Percentiles rank a stretch among this genome's conserved stretches.
Evolutionary conservation across 2,797 vertebrate species (phyloP).

Genomic region (Cichlasoma orientale): DNA sequence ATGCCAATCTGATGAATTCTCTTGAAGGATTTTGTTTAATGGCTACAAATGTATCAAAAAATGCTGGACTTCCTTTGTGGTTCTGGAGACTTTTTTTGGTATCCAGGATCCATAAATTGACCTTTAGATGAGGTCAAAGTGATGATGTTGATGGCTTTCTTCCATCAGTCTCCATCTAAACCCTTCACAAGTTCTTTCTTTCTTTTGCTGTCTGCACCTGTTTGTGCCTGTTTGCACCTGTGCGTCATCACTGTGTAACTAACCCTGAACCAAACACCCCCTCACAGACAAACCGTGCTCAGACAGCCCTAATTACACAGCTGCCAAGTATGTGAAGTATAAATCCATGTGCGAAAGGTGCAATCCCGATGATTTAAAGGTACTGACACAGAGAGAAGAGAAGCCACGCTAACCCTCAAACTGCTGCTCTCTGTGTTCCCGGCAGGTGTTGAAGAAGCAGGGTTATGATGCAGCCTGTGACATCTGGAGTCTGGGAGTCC

Average conservation of each 20-base stretch:
- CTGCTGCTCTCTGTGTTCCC: neutral
- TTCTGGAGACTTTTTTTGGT: neutral
- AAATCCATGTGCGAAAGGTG: neutral
- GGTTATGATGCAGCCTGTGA: conserved; percentile 95
- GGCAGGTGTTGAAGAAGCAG: conserved; percentile 92
- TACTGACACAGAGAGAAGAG: neutral
- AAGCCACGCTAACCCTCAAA: neutral
- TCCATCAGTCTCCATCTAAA: neutral
- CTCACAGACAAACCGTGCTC: rapidly evolving
- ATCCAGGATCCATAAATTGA: neutral
- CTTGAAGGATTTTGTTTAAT: no score
- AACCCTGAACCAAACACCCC: neutral
- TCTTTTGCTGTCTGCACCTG: neutral
- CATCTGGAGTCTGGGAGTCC: conserved; percentile 93
- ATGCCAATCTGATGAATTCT: neutral
- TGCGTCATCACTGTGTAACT: neutral
- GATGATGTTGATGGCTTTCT: neutral
- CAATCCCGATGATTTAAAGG: neutral
- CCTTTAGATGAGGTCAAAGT: neutral
- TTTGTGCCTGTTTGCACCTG: neutral
- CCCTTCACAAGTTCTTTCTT: neutral
- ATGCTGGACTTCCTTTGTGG: rapidly evolving
- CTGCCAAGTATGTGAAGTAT: neutral
- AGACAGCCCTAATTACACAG: neutral
- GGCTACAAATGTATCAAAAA: no score